These are phyloP conservation scores for Eupithecia dodoneata DNA, from an alignment of 2,888 invertebrate genomes.

Conservation along the genomic window DNA sequence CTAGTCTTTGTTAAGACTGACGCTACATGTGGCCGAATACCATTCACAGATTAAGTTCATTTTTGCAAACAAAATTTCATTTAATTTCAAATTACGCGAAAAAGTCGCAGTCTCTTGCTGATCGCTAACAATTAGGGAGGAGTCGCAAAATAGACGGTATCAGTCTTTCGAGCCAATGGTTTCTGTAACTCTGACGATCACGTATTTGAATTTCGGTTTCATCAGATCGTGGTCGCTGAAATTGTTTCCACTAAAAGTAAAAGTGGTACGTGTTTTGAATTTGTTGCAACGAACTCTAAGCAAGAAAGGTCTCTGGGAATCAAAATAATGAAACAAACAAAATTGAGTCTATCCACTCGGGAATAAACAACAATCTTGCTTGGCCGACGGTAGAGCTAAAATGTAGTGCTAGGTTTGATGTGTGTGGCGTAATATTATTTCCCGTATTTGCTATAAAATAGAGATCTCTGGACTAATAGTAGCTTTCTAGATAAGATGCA, in stretches of 20 bases:
- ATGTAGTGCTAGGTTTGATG: neutral
- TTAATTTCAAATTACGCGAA: neutral
- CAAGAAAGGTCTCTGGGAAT: neutral
- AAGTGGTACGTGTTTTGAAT: constrained; percentile 37
- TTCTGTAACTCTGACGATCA: constrained; percentile 15
- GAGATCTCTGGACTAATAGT: neutral
- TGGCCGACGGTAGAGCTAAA: neutral
- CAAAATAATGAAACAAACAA: constrained; percentile 3
- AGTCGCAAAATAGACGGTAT: neutral
- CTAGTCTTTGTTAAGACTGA: no score
- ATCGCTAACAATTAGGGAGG: neutral
- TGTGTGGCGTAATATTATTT: neutral
- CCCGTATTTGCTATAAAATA: neutral
- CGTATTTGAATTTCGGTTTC: constrained; percentile 36
- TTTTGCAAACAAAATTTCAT: neutral
- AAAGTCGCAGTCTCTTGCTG: neutral
- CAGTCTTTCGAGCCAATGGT: neutral
- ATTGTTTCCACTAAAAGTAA: constrained; percentile 33
- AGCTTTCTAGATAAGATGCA: constrained; percentile 18
- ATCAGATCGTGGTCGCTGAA: constrained; percentile 29
- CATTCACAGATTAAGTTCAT: no score
- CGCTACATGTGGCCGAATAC: no score
- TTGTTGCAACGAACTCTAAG: neutral
- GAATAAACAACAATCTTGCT: constrained; percentile 9
- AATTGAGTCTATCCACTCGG: neutral